Conservation (phyloP, 2,113 vertebrate genomes). For the Gulo gulo region DNA sequence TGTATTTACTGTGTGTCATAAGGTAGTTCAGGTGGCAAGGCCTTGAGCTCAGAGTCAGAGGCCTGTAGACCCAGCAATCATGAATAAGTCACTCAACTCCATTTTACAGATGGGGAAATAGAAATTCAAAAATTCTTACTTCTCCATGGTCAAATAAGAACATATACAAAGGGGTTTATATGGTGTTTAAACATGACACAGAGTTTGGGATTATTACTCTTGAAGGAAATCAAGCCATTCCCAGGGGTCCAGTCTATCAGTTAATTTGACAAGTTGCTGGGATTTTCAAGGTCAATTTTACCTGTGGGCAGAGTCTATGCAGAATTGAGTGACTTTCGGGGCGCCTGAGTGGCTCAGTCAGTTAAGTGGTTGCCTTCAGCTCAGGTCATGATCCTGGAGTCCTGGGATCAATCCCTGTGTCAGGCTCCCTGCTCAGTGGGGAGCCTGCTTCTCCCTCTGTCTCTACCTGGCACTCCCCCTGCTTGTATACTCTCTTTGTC, state of each 20-base stretch:
- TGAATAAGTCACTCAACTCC: rapidly evolving
- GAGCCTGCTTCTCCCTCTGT: no score
- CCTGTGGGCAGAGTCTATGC: no score
- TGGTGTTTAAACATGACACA: neutral
- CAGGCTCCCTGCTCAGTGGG: no score
- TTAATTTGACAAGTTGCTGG: neutral
- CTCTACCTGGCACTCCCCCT: no score
- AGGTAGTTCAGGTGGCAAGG: neutral
- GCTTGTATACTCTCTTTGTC: no score
- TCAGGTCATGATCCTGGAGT: no score
- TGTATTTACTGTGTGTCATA: neutral
- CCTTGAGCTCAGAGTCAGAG: neutral
- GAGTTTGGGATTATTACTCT: neutral
- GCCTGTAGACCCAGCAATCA: neutral
- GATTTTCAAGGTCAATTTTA: neutral
- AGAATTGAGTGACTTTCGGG: neutral
- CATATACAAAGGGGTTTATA: rapidly evolving
- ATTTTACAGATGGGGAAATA: neutral
- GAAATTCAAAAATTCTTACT: neutral
- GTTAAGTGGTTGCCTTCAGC: no score
- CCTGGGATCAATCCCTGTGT: no score
- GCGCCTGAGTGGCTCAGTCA: no score
- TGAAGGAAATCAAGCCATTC: neutral
- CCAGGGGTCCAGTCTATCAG: rapidly evolving
- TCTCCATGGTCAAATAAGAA: neutral